Evolutionary conservation across 2,888 invertebrate species (phyloP), one percentile per base, ranked within the genome.

Genomic region (Sminthurinus aureus): DNA sequence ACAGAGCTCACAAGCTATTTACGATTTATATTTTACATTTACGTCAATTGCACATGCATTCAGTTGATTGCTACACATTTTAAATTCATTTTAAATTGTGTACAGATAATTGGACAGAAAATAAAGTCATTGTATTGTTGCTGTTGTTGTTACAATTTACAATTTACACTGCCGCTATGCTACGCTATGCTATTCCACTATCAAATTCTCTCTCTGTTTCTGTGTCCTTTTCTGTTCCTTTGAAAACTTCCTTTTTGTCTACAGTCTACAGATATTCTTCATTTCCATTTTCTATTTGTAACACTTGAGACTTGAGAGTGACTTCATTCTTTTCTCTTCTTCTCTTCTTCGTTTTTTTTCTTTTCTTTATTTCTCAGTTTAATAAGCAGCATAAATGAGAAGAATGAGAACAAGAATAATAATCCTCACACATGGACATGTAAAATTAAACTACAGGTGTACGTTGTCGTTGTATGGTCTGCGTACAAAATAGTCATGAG

Each of bases 41-140:
- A 22, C 18, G 69, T 69, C 58, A 58, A 58, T 58, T 58, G 58
- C 58, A 58, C 58, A 58, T 58, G 18, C 58, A 58, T 58, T 58
- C 15, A 58, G 4, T 58, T 58, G 58, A 58, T 13, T 18, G 58
- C 58, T 58, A 58, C 58, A 58, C 58, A 58, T 58, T 58, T 58
- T 58, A 58, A 58, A 58, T 58, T 58, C 58, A 58, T 58, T 58
- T 58, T 58, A 58, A 58, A 58, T 58, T 58, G 58, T 58, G 58
- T 58, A 58, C 58, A 58, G 58, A 18, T 58, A 58, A 58, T 58
- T 58, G 58, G 58, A 58, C 58, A 18, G 58, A 18, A 69, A 69
- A 69, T 69, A 69, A 69, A 69, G n/a, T 69, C 67, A 69, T 69
- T 20, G 22, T 69, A 20, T 20, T 69, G 20, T 64, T 64, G 64